These are phyloP conservation scores for Vanessa tameamea DNA, from an alignment of 1,140 invertebrate species.

Conservation along the genomic window DNA sequence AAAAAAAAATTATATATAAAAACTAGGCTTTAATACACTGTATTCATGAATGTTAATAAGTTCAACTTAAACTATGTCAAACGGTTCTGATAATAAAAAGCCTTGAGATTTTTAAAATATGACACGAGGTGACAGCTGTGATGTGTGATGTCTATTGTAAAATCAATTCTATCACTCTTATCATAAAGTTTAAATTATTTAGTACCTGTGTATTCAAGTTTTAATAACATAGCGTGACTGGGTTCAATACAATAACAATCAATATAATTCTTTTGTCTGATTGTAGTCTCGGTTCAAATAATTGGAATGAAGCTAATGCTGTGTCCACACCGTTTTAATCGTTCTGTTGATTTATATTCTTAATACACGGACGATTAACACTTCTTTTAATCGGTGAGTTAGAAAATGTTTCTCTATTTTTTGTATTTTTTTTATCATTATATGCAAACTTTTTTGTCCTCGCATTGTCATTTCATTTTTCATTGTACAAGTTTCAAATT, in stretches of 20 bases:
- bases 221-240: slow-evolving; percentile 16
- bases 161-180: not conserved
- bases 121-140: not conserved
- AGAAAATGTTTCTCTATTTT: too few relatives aligned
- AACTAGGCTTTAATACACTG: too few relatives aligned
- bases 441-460: too few relatives aligned
- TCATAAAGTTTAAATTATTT: not conserved
- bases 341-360: not conserved
- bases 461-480: too few relatives aligned
- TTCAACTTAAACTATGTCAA: not conserved
- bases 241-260: slow-evolving; percentile 24
- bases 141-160: not conserved
- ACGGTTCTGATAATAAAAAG: not conserved
- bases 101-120: slow-evolving; percentile 9
- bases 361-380: not conserved
- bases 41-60: not conserved
- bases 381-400: too few relatives aligned
- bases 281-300: slow-evolving; percentile 5
- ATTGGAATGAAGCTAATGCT: slow-evolving; percentile 7
- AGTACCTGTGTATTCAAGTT: not conserved
- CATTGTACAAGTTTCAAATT: too few relatives aligned
- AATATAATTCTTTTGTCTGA: slow-evolving; percentile 21
- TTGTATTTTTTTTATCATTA: too few relatives aligned
- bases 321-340: slow-evolving; percentile 1
- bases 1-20: too few relatives aligned